Evolutionary conservation across 2,797 vertebrate genomes (phyloP), one percentile per base, ranked within the genome.

Genomic region (Melanotaenia parkinsoni): DNA sequence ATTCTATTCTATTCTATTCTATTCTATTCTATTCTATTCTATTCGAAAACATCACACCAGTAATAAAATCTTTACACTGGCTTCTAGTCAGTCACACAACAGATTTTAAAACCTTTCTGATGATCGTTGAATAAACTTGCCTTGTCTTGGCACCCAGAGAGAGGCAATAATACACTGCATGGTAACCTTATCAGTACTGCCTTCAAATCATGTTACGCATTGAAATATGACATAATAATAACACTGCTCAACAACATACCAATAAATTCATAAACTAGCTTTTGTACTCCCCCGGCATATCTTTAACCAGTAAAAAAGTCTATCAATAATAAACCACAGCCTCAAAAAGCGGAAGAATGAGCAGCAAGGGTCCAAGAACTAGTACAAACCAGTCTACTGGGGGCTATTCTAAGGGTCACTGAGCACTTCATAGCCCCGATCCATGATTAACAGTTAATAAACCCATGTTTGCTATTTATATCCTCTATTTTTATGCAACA

Each of bases 291-390:
- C 59, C 38, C 38, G 50, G 10, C 8, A 51, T 33, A 24, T 65
- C 14, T 79, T 69, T 61, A 38, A 62, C 28, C 51, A 61, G 54
- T 43, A 74, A 77, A 67, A 75, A 63, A 40, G 20, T 5, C 40
- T 40, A 79, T 87, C 91, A 88, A 89, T 90, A 80, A 87, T 90
- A 76, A 88, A 91, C 82, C 61, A 68, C 3, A 9, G 11, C 62
- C 58, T 71, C 58, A 73, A 66, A 51, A 75, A 66, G 33, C 14
- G 0, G 63, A 28, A 64, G 50, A 59, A 58, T 58, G 47, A 72
- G 37, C 59, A 68, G 58, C 45, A 65, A 59, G 63, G 20, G 58
- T 66, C 54, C 18, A 38, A 47, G 43, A 83, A 12, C 43, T 61
- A 53, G 60, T 51, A 53, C 64, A 64, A 74, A 79, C 68, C 43